Evolutionary conservation across 2,888 invertebrate species (phyloP), one percentile per base, ranked within the genome.

Genomic region (Syritta pipiens): DNA sequence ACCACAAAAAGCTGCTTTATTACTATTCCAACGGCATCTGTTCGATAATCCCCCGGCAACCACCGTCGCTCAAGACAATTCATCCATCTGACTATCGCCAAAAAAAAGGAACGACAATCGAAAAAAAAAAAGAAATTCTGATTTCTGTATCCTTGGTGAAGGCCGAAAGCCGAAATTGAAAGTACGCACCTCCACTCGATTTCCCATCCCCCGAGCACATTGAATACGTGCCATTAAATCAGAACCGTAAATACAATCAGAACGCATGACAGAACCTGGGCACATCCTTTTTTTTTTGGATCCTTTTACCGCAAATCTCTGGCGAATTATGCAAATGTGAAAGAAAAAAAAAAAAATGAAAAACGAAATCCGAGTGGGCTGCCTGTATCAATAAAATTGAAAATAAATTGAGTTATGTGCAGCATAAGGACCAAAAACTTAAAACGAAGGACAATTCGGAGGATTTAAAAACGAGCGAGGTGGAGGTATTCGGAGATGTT

Each of bases 261-360:
- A 37, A 10, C 42, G n/a, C 10, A 42, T 19, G 12, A 3, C 32
- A 32, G 12, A 32, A 5, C 4, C 12, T 4, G 20, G 10, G 10
- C 20, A 22, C 17, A 40, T 17, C 40, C 7, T 1, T 9, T 9
- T 17, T 1, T 24, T 28, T 7, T 24, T 48, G 28, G 17, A 28
- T 28, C n/a, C n/a, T n/a, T n/a, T n/a, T n/a, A n/a, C n/a, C n/a
- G n/a, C n/a, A n/a, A n/a, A n/a, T n/a, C n/a, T n/a, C n/a, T n/a
- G n/a, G n/a, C n/a, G n/a, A n/a, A n/a, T 48, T 48, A 48, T 48
- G 48, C 48, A 48, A 48, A 48, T 48, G n/a, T 48, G 48, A 48
- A 48, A 28, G 26, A n/a, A 17, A 28, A 48, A n/a, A 48, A 28
- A 48, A 48, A 48, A n/a, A n/a, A n/a, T n/a, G n/a, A n/a, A n/a